Evolutionary conservation across 2,797 vertebrate genomes (phyloP).

Genomic region (Acrocephalus scirpaceus): DNA sequence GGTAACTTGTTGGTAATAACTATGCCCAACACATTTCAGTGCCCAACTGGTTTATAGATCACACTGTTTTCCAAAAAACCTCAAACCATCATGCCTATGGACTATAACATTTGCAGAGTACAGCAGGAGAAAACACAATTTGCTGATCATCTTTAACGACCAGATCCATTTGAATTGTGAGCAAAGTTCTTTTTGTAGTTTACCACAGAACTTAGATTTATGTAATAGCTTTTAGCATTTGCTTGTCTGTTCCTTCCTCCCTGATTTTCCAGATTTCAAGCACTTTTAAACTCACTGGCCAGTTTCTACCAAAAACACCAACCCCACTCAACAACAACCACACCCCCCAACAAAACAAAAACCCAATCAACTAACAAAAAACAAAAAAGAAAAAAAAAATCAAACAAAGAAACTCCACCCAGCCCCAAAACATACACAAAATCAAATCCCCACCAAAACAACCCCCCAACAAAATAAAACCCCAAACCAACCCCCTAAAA

Average conservation of each 20-base stretch:
- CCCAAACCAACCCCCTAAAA: not conserved
- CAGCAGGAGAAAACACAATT: not conserved
- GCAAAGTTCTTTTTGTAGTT: not conserved
- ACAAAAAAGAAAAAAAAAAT: not conserved
- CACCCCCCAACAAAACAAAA: not conserved
- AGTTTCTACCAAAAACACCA: not conserved
- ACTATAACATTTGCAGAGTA: not conserved
- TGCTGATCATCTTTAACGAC: not conserved
- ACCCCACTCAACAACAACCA: not conserved
- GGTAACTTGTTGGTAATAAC: not conserved
- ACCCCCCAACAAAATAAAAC: rapidly evolving
- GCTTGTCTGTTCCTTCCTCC: not conserved
- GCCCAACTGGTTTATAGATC: not conserved
- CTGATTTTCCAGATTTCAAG: not conserved
- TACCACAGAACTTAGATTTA: not conserved
- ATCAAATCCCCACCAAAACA: not conserved
- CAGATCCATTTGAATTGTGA: not conserved
- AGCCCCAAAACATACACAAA: not conserved
- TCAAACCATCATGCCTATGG: not conserved
- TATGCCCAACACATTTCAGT: not conserved
- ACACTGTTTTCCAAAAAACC: not conserved
- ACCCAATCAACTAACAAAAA: not conserved
- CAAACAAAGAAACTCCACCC: not conserved
- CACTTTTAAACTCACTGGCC: not conserved
- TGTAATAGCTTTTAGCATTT: not conserved